Conservation (phyloP, 1,140 invertebrate genomes). For the Brachionus calyciflorus region DNA sequence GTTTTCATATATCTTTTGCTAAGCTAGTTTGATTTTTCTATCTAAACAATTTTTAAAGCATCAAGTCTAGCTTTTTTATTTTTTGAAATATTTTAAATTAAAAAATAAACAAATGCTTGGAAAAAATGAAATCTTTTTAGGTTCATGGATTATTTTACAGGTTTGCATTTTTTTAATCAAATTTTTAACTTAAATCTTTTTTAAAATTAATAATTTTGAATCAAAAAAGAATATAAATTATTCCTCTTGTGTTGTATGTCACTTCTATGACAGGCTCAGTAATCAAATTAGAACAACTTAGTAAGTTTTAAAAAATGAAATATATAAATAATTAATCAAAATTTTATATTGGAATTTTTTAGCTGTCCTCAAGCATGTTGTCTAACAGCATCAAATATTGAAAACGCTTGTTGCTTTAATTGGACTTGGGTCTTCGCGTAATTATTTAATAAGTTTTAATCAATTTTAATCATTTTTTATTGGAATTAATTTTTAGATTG, state of each 20-base stretch:
- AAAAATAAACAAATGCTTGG: background rate
- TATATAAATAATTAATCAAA: too few species aligned
- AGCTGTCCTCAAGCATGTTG: slow-evolving; percentile 18
- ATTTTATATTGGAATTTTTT: background rate
- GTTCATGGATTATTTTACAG: background rate
- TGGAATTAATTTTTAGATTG: background rate
- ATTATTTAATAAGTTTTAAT: background rate
- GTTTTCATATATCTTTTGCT: background rate
- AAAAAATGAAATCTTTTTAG: background rate
- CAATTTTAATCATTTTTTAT: background rate
- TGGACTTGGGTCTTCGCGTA: slow-evolving; percentile 21
- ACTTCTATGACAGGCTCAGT: background rate
- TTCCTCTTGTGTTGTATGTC: background rate
- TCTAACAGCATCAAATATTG: background rate
- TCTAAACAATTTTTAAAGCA: too few species aligned
- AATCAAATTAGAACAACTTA: background rate
- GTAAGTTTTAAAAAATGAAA: slow-evolving; percentile 22
- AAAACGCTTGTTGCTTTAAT: background rate
- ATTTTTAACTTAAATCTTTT: too few species aligned
- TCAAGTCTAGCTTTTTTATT: background rate
- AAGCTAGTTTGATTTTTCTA: too few species aligned
- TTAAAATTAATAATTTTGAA: too few species aligned
- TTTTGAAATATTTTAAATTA: background rate
- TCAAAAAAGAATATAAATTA: background rate
- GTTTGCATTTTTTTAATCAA: background rate